These are phyloP conservation scores for Trilocha varians DNA, from an alignment of 2,888 invertebrate genomes.

Conservation along the genomic window DNA sequence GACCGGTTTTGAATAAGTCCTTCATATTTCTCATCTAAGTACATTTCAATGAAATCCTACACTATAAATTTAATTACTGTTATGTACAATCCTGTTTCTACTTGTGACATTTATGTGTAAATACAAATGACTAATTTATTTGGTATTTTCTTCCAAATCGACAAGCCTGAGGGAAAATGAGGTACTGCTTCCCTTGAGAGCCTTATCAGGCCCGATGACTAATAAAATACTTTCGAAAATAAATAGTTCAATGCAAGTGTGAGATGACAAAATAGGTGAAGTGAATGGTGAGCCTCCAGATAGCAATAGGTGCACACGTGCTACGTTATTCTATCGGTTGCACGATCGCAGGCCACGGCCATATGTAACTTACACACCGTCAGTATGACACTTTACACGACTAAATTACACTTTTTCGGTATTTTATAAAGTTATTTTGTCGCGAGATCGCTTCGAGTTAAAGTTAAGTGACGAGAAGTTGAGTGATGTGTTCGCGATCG, in stretches of 20 bases:
- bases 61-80: constrained; percentile 10
- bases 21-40: not conserved
- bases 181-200: constrained; percentile 12
- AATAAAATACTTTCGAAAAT: constrained; percentile 43
- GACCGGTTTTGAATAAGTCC: not conserved
- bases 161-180: not conserved
- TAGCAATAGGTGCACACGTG: constrained; percentile 53
- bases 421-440: constrained; percentile 11
- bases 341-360: constrained; percentile 57
- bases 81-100: no score
- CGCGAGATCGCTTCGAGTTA: constrained; percentile 4
- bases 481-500: not conserved
- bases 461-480: constrained; percentile 16
- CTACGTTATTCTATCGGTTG: constrained; percentile 58
- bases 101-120: no score
- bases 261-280: constrained; percentile 57
- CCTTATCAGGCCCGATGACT: constrained; percentile 42
- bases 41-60: not conserved
- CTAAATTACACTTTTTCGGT: constrained; percentile 24
- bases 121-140: no score
- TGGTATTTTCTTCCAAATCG: not conserved
- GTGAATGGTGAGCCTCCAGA: constrained; percentile 66
- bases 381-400: constrained; percentile 55
- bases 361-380: constrained; percentile 63
- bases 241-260: constrained; percentile 42